Evolutionary conservation across 92 coral and sea anemone genomes (phyloP).

Genomic region (Muricea muricata): DNA sequence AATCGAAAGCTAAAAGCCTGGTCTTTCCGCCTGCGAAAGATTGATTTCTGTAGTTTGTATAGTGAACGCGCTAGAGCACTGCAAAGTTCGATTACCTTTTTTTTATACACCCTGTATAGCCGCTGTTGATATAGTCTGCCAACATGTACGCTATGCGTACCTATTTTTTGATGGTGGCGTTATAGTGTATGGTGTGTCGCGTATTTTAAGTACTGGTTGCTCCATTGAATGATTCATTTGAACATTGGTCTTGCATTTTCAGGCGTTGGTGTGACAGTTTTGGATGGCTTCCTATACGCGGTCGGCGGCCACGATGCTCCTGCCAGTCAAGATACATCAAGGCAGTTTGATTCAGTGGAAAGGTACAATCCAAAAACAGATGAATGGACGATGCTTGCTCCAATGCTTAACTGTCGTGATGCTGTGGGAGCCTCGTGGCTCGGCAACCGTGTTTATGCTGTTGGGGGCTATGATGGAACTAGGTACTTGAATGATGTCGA

Average conservation of each 20-base stretch:
- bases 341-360: constrained; percentile 98
- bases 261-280: constrained; percentile 97
- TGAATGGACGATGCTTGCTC: constrained; percentile 97
- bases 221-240: no score
- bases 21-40: no score
- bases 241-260: background rate
- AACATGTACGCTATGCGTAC: no score
- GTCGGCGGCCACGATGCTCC: constrained; percentile 99
- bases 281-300: constrained; percentile 94
- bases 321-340: constrained; percentile 94
- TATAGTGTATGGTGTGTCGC: no score
- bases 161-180: no score
- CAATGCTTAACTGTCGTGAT: constrained; percentile 98
- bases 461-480: constrained; percentile 94
- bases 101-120: no score
- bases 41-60: no score
- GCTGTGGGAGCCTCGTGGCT: constrained; percentile 98
- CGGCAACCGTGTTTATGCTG: constrained; percentile 90
- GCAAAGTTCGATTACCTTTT: no score
- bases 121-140: no score
- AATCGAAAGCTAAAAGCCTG: no score
- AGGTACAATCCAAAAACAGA: constrained; percentile 97
- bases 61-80: no score
- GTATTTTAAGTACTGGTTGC: no score
- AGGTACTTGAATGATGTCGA: constrained; percentile 96